phyloP scores from a whole-genome alignment of 2,797 vertebrate species.

The Chrosomus eos region DNA sequence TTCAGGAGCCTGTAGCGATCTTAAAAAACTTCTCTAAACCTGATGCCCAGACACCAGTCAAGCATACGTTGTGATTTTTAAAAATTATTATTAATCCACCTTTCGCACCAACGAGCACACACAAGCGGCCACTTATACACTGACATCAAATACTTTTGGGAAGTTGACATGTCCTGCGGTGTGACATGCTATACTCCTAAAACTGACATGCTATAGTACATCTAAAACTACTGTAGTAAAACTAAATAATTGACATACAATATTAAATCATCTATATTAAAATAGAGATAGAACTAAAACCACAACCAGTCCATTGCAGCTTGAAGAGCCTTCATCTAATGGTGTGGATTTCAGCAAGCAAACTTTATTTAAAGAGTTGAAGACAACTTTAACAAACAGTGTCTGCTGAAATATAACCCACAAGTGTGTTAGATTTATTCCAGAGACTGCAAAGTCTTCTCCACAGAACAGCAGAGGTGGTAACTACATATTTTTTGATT shows the following conservation, averaged over 20 bases:
- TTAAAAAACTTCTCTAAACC: not conserved
- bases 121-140: not conserved
- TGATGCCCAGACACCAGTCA: not conserved
- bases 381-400: constrained; percentile 32
- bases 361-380: constrained; percentile 33
- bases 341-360: constrained; percentile 30
- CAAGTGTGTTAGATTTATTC: constrained; percentile 9
- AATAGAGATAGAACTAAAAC: not conserved
- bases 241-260: not conserved
- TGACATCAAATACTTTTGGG: constrained; percentile 11
- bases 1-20: constrained; percentile 7
- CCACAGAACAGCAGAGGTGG: not conserved
- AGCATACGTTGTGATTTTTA: not conserved
- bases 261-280: not conserved
- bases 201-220: not conserved
- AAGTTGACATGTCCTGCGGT: constrained; percentile 16
- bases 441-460: not conserved
- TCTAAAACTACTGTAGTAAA: not conserved
- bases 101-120: not conserved
- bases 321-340: constrained; percentile 10
- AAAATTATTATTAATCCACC: not conserved
- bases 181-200: constrained; percentile 19
- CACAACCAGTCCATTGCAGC: not conserved
- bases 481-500: not conserved
- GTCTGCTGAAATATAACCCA: constrained; percentile 8